Percentiles rank a stretch among this genome's conserved stretches.
phyloP scores from a whole-genome alignment of 2,888 invertebrate species.

The Protophormia terraenovae region DNA sequence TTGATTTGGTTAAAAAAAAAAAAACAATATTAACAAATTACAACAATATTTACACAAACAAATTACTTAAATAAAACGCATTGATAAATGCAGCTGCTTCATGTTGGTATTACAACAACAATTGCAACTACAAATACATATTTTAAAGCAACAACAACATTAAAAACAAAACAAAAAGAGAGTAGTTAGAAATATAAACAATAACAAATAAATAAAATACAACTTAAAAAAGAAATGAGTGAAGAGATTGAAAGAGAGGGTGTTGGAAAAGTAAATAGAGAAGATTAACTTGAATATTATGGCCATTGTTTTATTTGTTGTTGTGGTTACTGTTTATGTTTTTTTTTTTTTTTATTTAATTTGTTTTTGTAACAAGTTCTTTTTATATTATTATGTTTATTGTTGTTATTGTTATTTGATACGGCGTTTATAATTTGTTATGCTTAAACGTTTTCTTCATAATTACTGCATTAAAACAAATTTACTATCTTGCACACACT shows the following conservation, averaged over 20 bases:
- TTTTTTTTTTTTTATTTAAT: too few species aligned
- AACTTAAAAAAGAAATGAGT: not conserved
- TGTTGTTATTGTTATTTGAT: constrained; percentile 19
- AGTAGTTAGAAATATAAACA: not conserved
- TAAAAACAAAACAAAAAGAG: not conserved
- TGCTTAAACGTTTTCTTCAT: constrained; percentile 37
- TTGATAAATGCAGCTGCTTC: constrained; percentile 18
- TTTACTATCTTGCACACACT: not conserved
- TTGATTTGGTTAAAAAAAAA: constrained; percentile 5
- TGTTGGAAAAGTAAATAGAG: not conserved
- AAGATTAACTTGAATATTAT: constrained; percentile 17
- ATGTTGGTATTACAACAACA: constrained; percentile 12
- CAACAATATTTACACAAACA: not conserved
- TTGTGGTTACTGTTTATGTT: not conserved
- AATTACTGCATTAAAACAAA: constrained; percentile 35
- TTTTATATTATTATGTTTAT: constrained; percentile 25
- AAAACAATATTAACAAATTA: not conserved
- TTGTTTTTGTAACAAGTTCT: constrained; percentile 17
- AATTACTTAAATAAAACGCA: not conserved
- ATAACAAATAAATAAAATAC: not conserved
- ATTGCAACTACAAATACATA: not conserved
- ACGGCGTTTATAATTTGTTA: constrained; percentile 50
- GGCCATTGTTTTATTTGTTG: not conserved
- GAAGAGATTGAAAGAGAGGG: not conserved
- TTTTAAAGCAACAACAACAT: not conserved